phyloP scores from a whole-genome alignment of 1,140 invertebrate genomes.

The Triops longicaudatus region DNA sequence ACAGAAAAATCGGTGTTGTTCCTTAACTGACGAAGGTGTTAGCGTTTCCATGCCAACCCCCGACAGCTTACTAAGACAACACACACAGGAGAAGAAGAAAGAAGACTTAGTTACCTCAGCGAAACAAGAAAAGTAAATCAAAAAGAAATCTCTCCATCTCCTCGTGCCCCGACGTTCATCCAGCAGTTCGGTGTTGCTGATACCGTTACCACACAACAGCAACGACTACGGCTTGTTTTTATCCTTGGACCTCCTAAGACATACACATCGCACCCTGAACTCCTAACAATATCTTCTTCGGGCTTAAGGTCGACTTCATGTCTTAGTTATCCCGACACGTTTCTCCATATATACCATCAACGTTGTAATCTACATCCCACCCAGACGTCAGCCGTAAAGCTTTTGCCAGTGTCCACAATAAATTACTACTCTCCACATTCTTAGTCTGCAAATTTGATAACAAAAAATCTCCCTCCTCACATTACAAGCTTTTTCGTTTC shows the following conservation, averaged over 20 bases:
- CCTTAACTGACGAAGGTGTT: neutral
- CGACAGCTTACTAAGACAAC: slow-evolving; percentile 1
- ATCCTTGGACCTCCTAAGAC: neutral
- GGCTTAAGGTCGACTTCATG: neutral
- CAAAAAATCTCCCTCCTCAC: no score
- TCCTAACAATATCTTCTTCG: neutral
- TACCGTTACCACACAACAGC: neutral
- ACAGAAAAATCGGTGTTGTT: neutral
- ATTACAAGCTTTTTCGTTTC: no score
- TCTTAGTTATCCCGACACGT: no score
- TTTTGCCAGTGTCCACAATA: no score
- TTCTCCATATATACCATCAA: no score
- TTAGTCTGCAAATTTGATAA: no score
- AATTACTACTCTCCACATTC: no score
- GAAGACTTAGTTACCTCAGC: neutral
- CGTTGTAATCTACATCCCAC: no score
- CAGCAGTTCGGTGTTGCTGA: neutral
- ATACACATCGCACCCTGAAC: neutral
- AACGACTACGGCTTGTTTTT: neutral
- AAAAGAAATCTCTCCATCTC: neutral
- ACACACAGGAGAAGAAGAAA: neutral
- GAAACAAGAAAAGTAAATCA: neutral
- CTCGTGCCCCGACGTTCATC: neutral
- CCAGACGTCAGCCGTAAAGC: no score
- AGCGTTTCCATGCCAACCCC: slow-evolving; percentile 7